phyloP scores from a whole-genome alignment of 1,140 invertebrate species.

The Drosophila sturtevanti region DNA sequence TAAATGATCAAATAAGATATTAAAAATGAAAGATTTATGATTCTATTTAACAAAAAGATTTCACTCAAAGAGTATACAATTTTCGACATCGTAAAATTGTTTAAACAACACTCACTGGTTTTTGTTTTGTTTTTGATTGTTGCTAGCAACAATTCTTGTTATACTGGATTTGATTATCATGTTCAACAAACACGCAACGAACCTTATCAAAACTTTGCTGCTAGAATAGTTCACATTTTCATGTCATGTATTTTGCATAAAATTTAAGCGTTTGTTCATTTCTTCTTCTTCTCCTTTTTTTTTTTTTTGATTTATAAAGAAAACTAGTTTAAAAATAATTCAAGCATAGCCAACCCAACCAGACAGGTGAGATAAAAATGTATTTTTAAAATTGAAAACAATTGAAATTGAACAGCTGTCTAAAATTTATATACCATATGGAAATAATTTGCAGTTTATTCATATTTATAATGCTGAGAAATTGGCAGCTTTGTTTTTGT shows the following conservation, averaged over 20 bases:
- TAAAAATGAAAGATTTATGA: too few species aligned
- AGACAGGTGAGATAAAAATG: neutral
- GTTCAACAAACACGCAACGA: slow-evolving; percentile 46
- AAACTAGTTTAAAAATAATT: slow-evolving; percentile 4
- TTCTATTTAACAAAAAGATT: too few species aligned
- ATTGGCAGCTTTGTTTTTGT: slow-evolving; percentile 10
- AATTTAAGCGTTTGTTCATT: slow-evolving; percentile 28
- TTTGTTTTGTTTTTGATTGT: neutral
- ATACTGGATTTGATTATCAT: slow-evolving; percentile 48
- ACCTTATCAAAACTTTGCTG: slow-evolving; percentile 37
- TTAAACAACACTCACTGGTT: neutral
- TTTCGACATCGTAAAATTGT: neutral
- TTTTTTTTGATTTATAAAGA: too few species aligned
- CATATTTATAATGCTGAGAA: slow-evolving; percentile 9
- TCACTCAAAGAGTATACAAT: neutral
- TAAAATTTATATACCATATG: slow-evolving; percentile 9
- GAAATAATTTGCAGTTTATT: neutral
- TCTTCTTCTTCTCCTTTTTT: too few species aligned
- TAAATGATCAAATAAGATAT: too few species aligned
- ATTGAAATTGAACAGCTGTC: slow-evolving; percentile 10
- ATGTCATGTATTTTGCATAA: slow-evolving; percentile 1
- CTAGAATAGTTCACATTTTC: slow-evolving; percentile 10
- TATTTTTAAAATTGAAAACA: neutral
- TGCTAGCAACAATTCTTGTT: slow-evolving; percentile 18
- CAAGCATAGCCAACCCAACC: neutral